phyloP scores from a whole-genome alignment of 2,888 invertebrate species.

The Timandra comae region DNA sequence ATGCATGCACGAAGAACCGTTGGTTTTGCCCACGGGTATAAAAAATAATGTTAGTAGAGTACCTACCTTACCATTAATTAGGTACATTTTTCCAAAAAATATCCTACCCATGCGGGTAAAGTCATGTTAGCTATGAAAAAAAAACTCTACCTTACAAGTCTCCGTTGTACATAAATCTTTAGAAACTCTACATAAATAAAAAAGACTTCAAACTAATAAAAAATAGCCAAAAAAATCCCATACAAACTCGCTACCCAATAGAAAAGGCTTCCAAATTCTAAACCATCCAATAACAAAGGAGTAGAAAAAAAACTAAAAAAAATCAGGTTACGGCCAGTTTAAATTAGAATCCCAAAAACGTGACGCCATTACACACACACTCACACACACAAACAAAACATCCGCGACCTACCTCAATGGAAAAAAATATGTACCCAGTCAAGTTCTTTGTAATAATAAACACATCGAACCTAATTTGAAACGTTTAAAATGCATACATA shows the following conservation, averaged over 20 bases:
- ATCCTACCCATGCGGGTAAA: too few relatives aligned
- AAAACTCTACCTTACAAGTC: too few relatives aligned
- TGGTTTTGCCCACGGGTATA: too few relatives aligned
- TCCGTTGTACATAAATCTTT: too few relatives aligned
- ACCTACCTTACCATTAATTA: too few relatives aligned
- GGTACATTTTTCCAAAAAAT: too few relatives aligned
- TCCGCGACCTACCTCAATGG: slow-evolving; percentile 58
- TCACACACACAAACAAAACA: slow-evolving; percentile 31
- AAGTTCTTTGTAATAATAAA: too few relatives aligned
- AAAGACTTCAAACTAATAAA: too few relatives aligned
- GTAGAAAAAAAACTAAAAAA: slow-evolving; percentile 24
- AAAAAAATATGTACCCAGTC: slow-evolving; percentile 27
- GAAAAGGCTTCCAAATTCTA: slow-evolving; percentile 11
- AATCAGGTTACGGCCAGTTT: slow-evolving; percentile 39
- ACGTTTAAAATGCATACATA: slow-evolving; percentile 48
- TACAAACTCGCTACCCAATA: slow-evolving; percentile 12
- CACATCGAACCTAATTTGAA: slow-evolving; percentile 39
- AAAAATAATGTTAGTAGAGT: too few relatives aligned
- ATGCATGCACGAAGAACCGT: too few relatives aligned
- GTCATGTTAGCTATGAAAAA: too few relatives aligned
- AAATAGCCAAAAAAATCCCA: slow-evolving; percentile 9
- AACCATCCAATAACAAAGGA: slow-evolving; percentile 27
- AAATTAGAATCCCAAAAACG: slow-evolving; percentile 60
- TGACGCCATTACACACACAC: slow-evolving; percentile 38
- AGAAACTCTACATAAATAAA: too few relatives aligned